Percentiles rank a stretch among this genome's conserved stretches.
Conservation (phyloP, 2,113 vertebrate genomes). For the Lagenorhynchus albirostris region DNA sequence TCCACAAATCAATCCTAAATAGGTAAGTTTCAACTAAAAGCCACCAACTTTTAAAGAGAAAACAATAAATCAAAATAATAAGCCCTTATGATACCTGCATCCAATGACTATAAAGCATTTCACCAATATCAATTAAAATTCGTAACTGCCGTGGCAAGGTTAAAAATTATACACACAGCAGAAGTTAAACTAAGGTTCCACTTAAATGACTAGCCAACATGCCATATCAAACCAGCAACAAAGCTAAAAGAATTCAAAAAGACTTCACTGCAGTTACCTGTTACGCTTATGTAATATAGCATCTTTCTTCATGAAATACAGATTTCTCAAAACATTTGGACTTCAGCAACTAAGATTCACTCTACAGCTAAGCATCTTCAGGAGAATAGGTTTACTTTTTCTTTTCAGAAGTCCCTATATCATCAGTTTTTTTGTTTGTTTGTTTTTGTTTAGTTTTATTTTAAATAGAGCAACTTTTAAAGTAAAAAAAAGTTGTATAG, state of each 20-base stretch:
- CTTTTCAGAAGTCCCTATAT: conserved; percentile 7
- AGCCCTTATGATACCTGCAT: not conserved
- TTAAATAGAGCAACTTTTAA: conserved; percentile 44
- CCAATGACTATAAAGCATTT: conserved; percentile 31
- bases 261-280: conserved; percentile 15
- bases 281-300: not conserved
- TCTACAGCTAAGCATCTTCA: conserved; percentile 10
- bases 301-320: conserved; percentile 36
- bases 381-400: not conserved
- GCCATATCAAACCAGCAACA: conserved; percentile 41
- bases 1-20: conserved; percentile 8
- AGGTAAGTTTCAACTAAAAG: conserved; percentile 15
- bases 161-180: conserved; percentile 47
- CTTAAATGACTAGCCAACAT: conserved; percentile 46
- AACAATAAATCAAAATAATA: conserved; percentile 50
- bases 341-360: not conserved
- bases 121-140: conserved; percentile 56
- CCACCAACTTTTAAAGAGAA: conserved; percentile 55
- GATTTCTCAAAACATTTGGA: not conserved
- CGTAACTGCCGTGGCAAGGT: not conserved
- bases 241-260: conserved; percentile 23
- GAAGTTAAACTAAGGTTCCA: conserved; percentile 40
- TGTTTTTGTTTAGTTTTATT: not conserved
- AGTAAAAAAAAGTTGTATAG: not conserved
- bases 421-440: conserved; percentile 9